A percentile compares a stretch with the other conserved stretches of the same genome.
These are phyloP conservation scores for Gadus chalcogrammus DNA, from an alignment of 2,113 vertebrate genomes.

Conservation along the genomic window DNA sequence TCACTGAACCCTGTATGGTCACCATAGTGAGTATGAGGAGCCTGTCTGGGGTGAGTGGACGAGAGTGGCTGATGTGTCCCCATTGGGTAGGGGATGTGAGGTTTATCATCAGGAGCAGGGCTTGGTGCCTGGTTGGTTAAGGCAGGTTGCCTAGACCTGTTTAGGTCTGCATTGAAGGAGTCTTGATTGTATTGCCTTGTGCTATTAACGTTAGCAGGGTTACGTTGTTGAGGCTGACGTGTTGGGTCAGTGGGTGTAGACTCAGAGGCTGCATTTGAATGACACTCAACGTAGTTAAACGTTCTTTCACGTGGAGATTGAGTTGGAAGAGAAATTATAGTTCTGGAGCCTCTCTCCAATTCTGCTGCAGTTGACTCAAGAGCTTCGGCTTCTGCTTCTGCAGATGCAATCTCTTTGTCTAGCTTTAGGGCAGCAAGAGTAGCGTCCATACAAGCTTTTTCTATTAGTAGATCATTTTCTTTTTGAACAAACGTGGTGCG, in stretches of 20 bases:
- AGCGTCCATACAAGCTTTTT: no score
- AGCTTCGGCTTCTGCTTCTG: no score
- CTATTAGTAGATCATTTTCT: no score
- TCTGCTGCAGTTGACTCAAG: no score
- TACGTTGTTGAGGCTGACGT: neutral
- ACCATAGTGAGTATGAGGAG: neutral
- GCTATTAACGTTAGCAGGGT: neutral
- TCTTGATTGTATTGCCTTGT: neutral
- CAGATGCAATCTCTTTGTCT: no score
- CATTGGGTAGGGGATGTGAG: neutral
- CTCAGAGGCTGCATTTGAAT: slow-evolving; percentile 3
- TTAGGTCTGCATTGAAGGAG: neutral
- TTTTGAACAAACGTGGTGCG: no score
- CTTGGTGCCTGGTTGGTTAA: neutral
- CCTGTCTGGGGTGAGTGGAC: neutral
- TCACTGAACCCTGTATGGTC: neutral
- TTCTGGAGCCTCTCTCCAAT: no score
- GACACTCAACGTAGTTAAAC: slow-evolving; percentile 6
- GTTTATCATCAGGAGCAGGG: neutral
- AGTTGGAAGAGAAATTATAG: no score
- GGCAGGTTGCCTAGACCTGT: neutral
- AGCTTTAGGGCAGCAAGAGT: no score
- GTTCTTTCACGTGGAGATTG: slow-evolving; percentile 13
- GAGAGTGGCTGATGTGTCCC: neutral
- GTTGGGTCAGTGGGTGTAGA: neutral